Evolutionary conservation across 2,113 vertebrate genomes (phyloP), one percentile per base, ranked within the genome.

Genomic region (Pica pica): DNA sequence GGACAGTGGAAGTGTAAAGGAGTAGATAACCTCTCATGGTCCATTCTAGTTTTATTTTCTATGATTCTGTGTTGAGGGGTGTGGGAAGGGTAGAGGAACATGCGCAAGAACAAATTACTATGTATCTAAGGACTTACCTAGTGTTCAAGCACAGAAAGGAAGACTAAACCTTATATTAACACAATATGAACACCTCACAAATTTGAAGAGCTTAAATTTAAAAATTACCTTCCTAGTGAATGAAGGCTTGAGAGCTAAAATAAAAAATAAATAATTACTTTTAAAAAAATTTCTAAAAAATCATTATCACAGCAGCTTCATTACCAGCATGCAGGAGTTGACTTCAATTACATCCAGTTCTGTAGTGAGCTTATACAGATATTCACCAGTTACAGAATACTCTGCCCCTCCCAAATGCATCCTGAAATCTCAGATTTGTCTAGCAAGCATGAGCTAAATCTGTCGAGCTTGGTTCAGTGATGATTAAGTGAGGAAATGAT

Each of bases 391-490:
- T 78, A 87, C 20, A 93, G 86, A 85, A 83, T 78, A 71, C 39
- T 82, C 71, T 77, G 55, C 79, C 90, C 44, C 77, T 94, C 57
- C 33, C 41, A 90, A 93, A 83, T 8, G 47, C 68, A 92, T 92
- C 60, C 90, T 81, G 52, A 96, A 92, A 89, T 52, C 82, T 83
- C 71, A 86, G 35, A 95, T 93, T 93, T 92, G 90, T 94, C 92
- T 88, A 96, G 90, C 88, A 77, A 92, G 94, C 94, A 94, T 33
- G 91, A 95, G 90, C 95, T 96, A 97, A 96, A 97, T 96, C 92
- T 90, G 94, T 93, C 90, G 13, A 89, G 85, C n/a, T 89, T 89
- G 52, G 87, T 90, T 93, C 92, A 92, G 44, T 94, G 94, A 95
- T 93, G 82, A 95, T 91, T 90, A 83, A 85, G 84, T 73, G 87